phyloP scores from a whole-genome alignment of 2,113 vertebrate species.

The Mesitornis unicolor region DNA sequence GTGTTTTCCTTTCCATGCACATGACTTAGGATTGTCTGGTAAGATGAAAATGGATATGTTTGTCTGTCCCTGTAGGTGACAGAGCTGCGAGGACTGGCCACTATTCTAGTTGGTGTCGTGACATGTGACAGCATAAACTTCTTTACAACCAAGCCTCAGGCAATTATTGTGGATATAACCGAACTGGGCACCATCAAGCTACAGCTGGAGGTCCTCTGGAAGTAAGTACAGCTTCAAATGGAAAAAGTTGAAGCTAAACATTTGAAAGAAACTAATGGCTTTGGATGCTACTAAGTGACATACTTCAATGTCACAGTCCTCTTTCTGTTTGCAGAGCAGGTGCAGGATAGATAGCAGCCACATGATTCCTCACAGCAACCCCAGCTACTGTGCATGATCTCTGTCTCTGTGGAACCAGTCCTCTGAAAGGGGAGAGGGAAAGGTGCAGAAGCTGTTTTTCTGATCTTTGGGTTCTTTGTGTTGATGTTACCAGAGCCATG shows the following conservation, averaged over 20 bases:
- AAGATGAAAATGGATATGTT: neutral
- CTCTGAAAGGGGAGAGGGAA: neutral
- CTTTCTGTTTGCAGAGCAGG: neutral
- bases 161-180: constrained; percentile 91
- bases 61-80: constrained; percentile 77
- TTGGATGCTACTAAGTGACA: neutral
- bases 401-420: neutral
- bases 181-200: constrained; percentile 97
- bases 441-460: neutral
- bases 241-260: neutral
- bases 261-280: neutral
- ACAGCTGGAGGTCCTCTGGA: constrained; percentile 93
- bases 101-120: constrained; percentile 86
- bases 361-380: neutral
- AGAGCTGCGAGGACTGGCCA: constrained; percentile 88
- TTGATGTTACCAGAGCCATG: neutral
- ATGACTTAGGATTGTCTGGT: neutral
- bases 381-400: neutral
- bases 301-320: neutral
- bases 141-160: constrained; percentile 85
- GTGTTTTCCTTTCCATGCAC: neutral
- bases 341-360: neutral
- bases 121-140: constrained; percentile 87
- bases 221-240: constrained; percentile 73
- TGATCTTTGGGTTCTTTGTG: neutral